These are phyloP conservation scores for Meteorus cinctellus DNA, from an alignment of 2,888 invertebrate genomes.

Conservation along the genomic window DNA sequence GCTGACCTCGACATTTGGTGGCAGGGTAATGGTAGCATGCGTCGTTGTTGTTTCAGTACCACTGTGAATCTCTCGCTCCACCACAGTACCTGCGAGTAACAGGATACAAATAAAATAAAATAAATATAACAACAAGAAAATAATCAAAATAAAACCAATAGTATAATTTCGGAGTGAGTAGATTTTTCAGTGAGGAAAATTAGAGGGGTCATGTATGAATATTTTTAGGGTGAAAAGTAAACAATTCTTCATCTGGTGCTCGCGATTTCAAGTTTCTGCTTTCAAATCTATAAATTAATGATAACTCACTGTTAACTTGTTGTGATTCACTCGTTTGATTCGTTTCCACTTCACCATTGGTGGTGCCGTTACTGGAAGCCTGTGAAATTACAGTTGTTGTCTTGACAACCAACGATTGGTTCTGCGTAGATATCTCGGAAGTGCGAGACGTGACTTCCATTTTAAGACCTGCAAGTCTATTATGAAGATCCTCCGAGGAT, in stretches of 20 bases:
- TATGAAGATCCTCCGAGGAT: constrained; percentile 71
- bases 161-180: too few relatives aligned
- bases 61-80: constrained; percentile 71
- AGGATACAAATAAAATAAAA: constrained; percentile 48
- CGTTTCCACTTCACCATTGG: constrained; percentile 69
- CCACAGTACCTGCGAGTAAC: constrained; percentile 68
- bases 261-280: too few relatives aligned
- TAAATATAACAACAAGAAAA: constrained; percentile 43
- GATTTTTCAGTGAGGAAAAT: too few relatives aligned
- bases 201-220: too few relatives aligned
- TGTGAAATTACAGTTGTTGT: constrained; percentile 71
- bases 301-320: constrained; percentile 70
- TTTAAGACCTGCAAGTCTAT: constrained; percentile 69
- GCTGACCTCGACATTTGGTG: constrained; percentile 72
- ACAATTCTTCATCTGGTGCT: too few relatives aligned
- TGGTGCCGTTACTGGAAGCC: constrained; percentile 66
- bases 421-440: constrained; percentile 70
- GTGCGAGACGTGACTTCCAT: constrained; percentile 72
- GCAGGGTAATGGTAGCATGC: constrained; percentile 71
- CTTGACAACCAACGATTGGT: constrained; percentile 69
- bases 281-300: too few relatives aligned
- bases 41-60: constrained; percentile 72
- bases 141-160: constrained; percentile 22
- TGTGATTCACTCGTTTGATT: constrained; percentile 67
- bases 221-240: too few relatives aligned